These are phyloP conservation scores for Atherix ibis DNA, from an alignment of 2,888 invertebrate species.

Conservation along the genomic window DNA sequence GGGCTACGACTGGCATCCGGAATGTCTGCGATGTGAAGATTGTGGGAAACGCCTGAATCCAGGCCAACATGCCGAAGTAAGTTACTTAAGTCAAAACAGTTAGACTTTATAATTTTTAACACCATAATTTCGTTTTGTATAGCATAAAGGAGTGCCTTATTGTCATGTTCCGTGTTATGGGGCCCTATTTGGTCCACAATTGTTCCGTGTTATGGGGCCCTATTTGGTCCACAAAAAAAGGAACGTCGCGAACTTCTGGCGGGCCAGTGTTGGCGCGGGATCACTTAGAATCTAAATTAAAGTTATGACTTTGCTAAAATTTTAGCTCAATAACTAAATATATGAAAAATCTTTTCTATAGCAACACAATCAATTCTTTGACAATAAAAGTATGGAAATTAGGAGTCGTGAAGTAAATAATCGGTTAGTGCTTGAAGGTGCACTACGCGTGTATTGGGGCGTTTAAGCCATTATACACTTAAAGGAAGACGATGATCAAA, in stretches of 20 bases:
- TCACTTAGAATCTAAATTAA: constrained; percentile 57
- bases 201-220: constrained; percentile 68
- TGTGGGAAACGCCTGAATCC: constrained; percentile 68
- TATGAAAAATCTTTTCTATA: too few relatives aligned
- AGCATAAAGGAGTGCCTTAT: constrained; percentile 72
- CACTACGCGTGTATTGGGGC: constrained; percentile 67
- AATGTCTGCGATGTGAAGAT: constrained; percentile 66
- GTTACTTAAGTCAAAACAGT: too few relatives aligned
- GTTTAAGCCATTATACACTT: constrained; percentile 65
- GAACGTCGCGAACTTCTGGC: constrained; percentile 33
- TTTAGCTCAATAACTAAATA: too few relatives aligned
- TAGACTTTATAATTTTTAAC: too few relatives aligned
- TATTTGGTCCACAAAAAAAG: constrained; percentile 62
- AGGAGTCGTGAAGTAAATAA: constrained; percentile 62
- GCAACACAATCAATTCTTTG: constrained; percentile 61
- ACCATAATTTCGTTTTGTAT: constrained; percentile 8
- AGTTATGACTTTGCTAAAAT: constrained; percentile 34
- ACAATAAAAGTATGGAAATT: constrained; percentile 55
- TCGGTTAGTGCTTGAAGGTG: constrained; percentile 59
- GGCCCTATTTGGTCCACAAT: constrained; percentile 63
- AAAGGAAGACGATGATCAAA: constrained; percentile 67
- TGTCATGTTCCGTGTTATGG: constrained; percentile 76
- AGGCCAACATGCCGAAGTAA: constrained; percentile 67
- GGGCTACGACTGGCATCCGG: constrained; percentile 75
- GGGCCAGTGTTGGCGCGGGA: constrained; percentile 41